Evolutionary conservation across 2,113 vertebrate genomes (phyloP), one percentile per base, ranked within the genome.

Genomic region (Lagopus muta): DNA sequence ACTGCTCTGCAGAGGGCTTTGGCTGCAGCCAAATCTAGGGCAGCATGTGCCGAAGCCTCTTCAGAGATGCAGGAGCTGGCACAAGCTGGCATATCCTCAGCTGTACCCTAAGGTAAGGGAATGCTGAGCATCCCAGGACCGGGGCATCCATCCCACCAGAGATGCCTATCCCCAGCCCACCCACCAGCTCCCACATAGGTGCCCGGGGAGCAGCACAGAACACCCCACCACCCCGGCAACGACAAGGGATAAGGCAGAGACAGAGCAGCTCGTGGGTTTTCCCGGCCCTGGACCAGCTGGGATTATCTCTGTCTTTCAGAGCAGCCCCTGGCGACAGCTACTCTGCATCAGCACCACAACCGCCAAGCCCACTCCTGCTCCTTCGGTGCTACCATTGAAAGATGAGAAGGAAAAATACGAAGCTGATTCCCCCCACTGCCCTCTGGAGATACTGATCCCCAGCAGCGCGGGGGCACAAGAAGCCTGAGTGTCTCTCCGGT

Each of bases 271-370:
- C 54, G 40, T 22, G 54, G 45, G 75, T 70, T 77, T 77, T 52
- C 27, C 45, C 67, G 57, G 38, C 36, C 15, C 60, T 47, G 72
- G 79, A 58, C 78, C 67, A 69, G 71, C 58, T 54, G 52, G 58
- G 72, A 91, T 93, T 80, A 81, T 82, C 60, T 36, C 69, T 88
- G 77, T 89, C 76, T 89, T 82, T 72, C 69, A 75, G 74, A 87
- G 60, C 79, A 86, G 88, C 43, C 30, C 70, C 72, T 72, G 52
- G 76, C 13, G 21, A 79, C 84, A 66, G 72, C 84, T 92, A 82
- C 40, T 78, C 82, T 50, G 24, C n/a, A 76, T 79, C 81, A 60
- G 28, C 57, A 28, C 67, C 24, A 24, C 34, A 69, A 50, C 34
- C 27, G 72, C n/a, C 34, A 93, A 66, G 73, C 82, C 86, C 13